Evolutionary conservation across 2,113 vertebrate genomes (phyloP).

Genomic region (Brachyhypopomus gauderio): DNA sequence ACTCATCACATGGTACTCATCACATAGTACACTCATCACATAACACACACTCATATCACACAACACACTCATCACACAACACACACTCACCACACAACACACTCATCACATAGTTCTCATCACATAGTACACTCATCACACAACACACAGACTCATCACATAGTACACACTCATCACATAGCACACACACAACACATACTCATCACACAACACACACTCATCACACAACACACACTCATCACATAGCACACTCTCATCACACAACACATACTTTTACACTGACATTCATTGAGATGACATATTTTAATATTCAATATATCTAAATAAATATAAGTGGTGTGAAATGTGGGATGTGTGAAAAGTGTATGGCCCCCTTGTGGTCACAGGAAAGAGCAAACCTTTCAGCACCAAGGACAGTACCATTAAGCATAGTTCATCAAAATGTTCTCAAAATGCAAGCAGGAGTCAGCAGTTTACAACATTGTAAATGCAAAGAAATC

Average conservation of each 20-base stretch:
- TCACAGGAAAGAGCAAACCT: not conserved
- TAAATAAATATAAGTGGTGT: too few relatives aligned
- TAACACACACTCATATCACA: not conserved
- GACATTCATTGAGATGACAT: too few relatives aligned
- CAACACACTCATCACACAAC: not conserved
- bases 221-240: slow-evolving; percentile 3
- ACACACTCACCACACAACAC: not conserved
- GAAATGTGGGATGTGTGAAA: too few relatives aligned
- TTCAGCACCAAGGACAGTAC: slow-evolving; percentile 31
- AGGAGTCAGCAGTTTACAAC: too few relatives aligned
- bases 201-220: not conserved
- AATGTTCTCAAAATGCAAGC: too few relatives aligned
- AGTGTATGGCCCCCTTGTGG: not conserved
- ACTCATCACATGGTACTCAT: too few relatives aligned
- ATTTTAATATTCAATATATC: too few relatives aligned
- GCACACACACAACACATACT: not conserved
- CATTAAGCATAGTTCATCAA: not conserved
- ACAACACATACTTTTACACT: not conserved
- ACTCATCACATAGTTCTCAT: not conserved
- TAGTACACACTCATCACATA: not conserved
- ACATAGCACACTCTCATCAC: not conserved
- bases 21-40: not conserved
- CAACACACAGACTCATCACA: not conserved
- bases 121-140: not conserved
- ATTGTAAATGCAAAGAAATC: too few relatives aligned